A percentile compares a stretch with the other conserved stretches of the same genome.
These are phyloP conservation scores for Meteorus colon DNA, from an alignment of 2,888 invertebrate species.

Conservation along the genomic window DNA sequence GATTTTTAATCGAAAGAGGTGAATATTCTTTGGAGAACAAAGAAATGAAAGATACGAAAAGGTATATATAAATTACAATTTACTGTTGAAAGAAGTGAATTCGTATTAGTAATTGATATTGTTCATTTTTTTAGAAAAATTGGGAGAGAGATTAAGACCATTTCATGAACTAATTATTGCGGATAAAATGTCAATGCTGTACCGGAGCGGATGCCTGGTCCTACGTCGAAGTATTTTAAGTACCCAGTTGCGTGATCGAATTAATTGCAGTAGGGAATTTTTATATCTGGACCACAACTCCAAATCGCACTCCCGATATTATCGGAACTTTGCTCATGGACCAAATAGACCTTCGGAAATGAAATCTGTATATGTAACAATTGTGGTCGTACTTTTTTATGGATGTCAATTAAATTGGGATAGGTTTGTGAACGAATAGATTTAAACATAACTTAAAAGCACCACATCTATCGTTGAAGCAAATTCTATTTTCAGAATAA, in stretches of 20 bases:
- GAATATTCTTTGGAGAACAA: no score
- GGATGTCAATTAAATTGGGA: slow-evolving; percentile 32
- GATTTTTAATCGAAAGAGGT: no score
- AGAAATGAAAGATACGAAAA: no score
- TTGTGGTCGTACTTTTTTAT: not conserved
- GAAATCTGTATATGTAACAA: not conserved
- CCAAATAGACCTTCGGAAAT: not conserved
- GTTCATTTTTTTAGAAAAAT: no score
- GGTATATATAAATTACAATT: no score
- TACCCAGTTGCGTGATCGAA: not conserved
- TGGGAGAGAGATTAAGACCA: no score
- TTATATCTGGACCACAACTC: not conserved
- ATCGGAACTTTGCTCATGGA: slow-evolving; percentile 28
- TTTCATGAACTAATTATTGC: not conserved
- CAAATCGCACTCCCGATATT: slow-evolving; percentile 19
- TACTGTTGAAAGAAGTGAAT: no score
- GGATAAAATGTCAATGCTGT: not conserved
- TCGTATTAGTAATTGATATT: no score
- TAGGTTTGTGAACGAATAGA: slow-evolving; percentile 39
- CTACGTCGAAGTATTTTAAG: not conserved
- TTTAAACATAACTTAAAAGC: not conserved
- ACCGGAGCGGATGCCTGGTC: not conserved
- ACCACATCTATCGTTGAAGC: slow-evolving; percentile 17
- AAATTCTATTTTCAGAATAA: slow-evolving; percentile 22
- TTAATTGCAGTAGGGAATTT: not conserved